Conservation (phyloP, 2,888 invertebrate species). For the Oscheius sp. region DNA sequence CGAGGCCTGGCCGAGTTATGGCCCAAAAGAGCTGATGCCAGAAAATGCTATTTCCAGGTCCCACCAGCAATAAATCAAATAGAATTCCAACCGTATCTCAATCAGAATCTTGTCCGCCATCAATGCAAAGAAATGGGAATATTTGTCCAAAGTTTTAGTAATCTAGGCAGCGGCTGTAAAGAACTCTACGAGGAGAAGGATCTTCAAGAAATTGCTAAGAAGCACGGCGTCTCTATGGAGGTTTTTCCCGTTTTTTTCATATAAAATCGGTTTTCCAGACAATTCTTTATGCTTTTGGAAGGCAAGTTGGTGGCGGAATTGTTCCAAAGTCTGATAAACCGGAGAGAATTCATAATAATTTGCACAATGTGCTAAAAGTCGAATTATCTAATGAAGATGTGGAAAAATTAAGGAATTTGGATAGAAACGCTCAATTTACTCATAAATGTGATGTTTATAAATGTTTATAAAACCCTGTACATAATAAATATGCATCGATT, state of each 20-base stretch:
- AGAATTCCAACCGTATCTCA: conserved; percentile 75
- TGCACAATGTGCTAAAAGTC: conserved; percentile 43
- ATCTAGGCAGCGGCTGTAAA: conserved; percentile 72
- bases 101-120: conserved; percentile 54
- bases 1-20: no score
- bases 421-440: conserved; percentile 45
- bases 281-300: conserved; percentile 58
- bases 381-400: conserved; percentile 46
- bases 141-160: conserved; percentile 74
- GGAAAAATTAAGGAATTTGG: conserved; percentile 40
- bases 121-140: conserved; percentile 73
- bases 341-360: conserved; percentile 53
- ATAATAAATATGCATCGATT: conserved; percentile 1
- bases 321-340: conserved; percentile 60
- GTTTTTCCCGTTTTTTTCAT: neutral
- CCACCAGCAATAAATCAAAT: conserved; percentile 70
- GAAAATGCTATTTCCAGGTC: neutral
- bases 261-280: conserved; percentile 38
- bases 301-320: conserved; percentile 49
- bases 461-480: conserved; percentile 38
- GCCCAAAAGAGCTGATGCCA: neutral
- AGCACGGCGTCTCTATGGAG: conserved; percentile 73
- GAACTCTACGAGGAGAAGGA: conserved; percentile 78
- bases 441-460: conserved; percentile 46
- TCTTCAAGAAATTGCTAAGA: conserved; percentile 78